Percentiles rank a stretch among this genome's conserved stretches.
phyloP scores from a whole-genome alignment of 2,888 invertebrate species.

The Callinectes sapidus region DNA sequence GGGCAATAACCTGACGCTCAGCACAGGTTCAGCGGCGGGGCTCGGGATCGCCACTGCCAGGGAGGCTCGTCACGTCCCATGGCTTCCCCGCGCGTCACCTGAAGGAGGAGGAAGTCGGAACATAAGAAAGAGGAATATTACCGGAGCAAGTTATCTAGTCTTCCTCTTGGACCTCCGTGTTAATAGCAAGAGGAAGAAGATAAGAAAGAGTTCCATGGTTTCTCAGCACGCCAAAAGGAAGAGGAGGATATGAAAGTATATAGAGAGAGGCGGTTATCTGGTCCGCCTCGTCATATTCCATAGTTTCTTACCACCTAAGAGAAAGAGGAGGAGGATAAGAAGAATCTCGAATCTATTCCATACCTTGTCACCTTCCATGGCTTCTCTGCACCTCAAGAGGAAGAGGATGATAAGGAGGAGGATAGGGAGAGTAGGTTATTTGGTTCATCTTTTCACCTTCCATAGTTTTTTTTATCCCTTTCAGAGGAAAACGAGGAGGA shows the following conservation, averaged over 20 bases:
- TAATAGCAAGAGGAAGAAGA: background rate
- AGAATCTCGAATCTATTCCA: no score
- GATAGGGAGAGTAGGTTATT: background rate
- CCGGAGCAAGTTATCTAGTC: background rate
- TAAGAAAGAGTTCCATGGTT: background rate
- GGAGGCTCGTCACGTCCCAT: background rate
- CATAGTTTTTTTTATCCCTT: no score
- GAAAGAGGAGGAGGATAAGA: background rate
- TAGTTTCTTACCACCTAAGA: no score
- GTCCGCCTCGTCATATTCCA: no score
- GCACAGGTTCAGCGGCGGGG: constrained; percentile 11
- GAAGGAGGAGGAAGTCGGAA: background rate
- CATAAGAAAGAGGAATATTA: background rate
- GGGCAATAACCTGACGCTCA: background rate
- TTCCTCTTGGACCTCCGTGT: no score
- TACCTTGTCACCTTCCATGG: no score
- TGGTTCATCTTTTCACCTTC: no score
- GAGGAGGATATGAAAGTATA: background rate
- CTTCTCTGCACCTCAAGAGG: background rate
- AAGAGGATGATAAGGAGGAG: background rate
- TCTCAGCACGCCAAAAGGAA: background rate
- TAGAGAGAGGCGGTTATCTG: background rate
- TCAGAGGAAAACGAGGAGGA: background rate
- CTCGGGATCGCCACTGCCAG: background rate
- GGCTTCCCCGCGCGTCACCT: background rate